Evolutionary conservation across 2,797 vertebrate genomes (phyloP).

Genomic region (Peromyscus attwateri): DNA sequence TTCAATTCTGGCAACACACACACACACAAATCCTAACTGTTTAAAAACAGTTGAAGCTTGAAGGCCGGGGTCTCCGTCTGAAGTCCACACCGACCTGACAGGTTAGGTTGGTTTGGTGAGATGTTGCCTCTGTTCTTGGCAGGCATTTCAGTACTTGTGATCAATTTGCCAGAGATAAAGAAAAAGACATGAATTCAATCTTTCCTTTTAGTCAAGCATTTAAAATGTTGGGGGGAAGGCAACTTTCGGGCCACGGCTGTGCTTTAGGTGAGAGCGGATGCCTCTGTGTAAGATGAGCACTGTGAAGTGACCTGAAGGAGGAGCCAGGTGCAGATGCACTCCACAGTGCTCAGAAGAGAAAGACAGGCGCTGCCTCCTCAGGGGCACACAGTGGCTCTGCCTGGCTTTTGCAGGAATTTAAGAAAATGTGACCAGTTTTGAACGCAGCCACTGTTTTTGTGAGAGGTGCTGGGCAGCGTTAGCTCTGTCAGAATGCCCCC

Average conservation of each 20-base stretch:
- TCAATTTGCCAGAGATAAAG: slow-evolving; percentile 3
- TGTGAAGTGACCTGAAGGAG: not conserved
- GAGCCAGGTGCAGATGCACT: not conserved
- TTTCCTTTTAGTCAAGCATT: slow-evolving; percentile 9
- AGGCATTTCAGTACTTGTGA: not conserved
- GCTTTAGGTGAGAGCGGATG: not conserved
- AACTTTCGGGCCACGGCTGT: not conserved
- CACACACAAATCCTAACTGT: not conserved
- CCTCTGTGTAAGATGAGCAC: not conserved
- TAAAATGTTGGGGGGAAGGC: not conserved
- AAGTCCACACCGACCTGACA: not conserved
- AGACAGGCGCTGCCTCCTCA: not conserved
- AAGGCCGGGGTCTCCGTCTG: not conserved
- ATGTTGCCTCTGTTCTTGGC: not conserved
- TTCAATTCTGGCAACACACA: not conserved
- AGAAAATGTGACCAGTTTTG: slow-evolving; percentile 36
- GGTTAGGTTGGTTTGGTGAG: not conserved
- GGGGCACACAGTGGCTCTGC: not conserved
- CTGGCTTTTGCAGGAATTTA: slow-evolving; percentile 5
- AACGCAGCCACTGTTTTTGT: not conserved
- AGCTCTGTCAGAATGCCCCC: not conserved
- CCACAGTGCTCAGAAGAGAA: not conserved
- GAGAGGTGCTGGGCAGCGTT: not conserved
- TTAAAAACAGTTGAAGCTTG: not conserved
- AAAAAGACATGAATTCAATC: slow-evolving; percentile 7